A percentile compares a stretch with the other conserved stretches of the same genome.
Evolutionary conservation across 1,140 invertebrate species (phyloP).

Genomic region (Euschistus heros): DNA sequence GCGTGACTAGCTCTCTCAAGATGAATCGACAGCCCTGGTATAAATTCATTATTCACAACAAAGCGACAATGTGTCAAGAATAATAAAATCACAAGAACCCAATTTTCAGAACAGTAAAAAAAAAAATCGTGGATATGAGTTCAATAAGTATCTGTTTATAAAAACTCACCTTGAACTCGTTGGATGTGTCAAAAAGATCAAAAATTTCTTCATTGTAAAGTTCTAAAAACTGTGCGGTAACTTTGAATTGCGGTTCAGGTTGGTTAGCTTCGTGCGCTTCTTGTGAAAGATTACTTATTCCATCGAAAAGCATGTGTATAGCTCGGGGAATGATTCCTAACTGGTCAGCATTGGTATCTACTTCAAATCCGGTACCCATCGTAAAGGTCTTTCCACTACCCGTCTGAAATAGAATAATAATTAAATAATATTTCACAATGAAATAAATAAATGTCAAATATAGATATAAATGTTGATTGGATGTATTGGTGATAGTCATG

Average conservation of each 20-base stretch:
- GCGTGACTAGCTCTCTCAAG: too few relatives aligned
- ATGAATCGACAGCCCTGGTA: too few relatives aligned
- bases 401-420: slow-evolving; percentile 46
- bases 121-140: too few relatives aligned
- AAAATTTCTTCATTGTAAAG: slow-evolving; percentile 95
- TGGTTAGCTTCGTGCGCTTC: slow-evolving; percentile 46
- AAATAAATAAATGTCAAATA: too few relatives aligned
- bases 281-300: slow-evolving; percentile 57
- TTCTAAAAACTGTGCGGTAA: slow-evolving; percentile 83
- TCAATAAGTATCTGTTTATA: too few relatives aligned
- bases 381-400: slow-evolving; percentile 97
- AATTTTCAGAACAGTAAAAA: too few relatives aligned
- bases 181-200: slow-evolving; percentile 72
- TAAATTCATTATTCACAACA: too few relatives aligned
- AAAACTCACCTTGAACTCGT: slow-evolving; percentile 34
- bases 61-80: too few relatives aligned
- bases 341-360: slow-evolving; percentile 56
- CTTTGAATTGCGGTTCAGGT: slow-evolving; percentile 62
- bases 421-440: too few relatives aligned
- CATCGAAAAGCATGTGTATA: slow-evolving; percentile 78
- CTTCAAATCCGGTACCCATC: slow-evolving; percentile 96
- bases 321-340: slow-evolving; percentile 89
- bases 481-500: too few relatives aligned
- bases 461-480: too few relatives aligned
- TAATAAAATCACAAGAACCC: too few relatives aligned